Evolutionary conservation across 2,797 vertebrate species (phyloP).

Genomic region (Ceryle rudis): DNA sequence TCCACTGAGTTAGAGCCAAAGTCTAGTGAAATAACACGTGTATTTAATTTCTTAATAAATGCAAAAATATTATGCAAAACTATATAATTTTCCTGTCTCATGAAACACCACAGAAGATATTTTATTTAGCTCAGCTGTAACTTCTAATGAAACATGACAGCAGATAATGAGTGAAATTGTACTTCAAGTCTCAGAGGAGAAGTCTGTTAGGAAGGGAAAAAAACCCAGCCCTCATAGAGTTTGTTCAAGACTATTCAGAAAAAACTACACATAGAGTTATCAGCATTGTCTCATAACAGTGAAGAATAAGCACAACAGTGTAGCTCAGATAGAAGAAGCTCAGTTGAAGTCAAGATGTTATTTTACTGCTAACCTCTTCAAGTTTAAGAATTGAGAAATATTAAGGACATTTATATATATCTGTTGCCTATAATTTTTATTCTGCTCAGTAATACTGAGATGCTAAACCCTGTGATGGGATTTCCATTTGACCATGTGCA

Average conservation of each 20-base stretch:
- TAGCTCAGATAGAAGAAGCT: not conserved
- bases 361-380: not conserved
- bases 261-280: not conserved
- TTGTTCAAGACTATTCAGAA: not conserved
- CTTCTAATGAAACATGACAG: not conserved
- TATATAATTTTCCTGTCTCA: not conserved
- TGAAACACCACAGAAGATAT: not conserved
- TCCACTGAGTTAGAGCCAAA: not conserved
- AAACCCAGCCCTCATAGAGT: not conserved
- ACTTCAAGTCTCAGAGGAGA: not conserved
- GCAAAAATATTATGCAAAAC: not conserved
- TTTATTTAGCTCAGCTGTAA: not conserved
- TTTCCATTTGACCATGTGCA: slow-evolving; percentile 26
- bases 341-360: not conserved
- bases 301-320: not conserved
- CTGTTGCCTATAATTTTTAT: slow-evolving; percentile 8
- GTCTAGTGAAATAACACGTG: not conserved
- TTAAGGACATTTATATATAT: not conserved
- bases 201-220: not conserved
- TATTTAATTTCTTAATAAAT: not conserved
- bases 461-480: not conserved
- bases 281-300: not conserved
- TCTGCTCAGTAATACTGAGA: not conserved
- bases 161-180: not conserved
- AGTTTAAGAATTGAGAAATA: not conserved